Percentiles rank a stretch among this genome's conserved stretches.
These are phyloP conservation scores for Trachelus tabidus DNA, from an alignment of 2,888 invertebrate species.

Conservation along the genomic window DNA sequence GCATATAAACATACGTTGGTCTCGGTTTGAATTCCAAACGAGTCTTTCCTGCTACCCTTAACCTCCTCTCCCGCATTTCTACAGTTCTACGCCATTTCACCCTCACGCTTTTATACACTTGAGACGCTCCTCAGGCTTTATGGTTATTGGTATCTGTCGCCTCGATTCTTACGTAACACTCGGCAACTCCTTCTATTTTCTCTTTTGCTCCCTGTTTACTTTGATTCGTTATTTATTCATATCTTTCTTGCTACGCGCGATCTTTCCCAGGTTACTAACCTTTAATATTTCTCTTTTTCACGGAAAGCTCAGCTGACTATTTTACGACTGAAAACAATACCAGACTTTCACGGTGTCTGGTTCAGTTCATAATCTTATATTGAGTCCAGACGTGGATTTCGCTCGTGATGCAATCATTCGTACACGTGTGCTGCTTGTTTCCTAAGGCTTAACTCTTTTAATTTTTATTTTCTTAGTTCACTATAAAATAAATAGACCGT, in stretches of 20 bases:
- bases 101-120: background rate
- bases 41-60: background rate
- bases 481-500: background rate
- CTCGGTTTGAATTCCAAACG: background rate
- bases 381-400: background rate
- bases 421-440: background rate
- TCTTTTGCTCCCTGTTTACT: background rate
- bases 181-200: background rate
- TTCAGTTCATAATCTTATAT: background rate
- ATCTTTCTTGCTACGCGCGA: background rate
- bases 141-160: background rate
- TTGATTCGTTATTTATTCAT: background rate
- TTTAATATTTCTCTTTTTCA: background rate
- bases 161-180: background rate
- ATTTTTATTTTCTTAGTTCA: background rate
- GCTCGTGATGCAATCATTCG: too few species aligned
- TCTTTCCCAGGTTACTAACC: background rate
- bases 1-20: background rate
- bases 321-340: background rate
- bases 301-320: background rate
- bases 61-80: background rate
- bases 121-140: background rate
- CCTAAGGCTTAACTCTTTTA: background rate
- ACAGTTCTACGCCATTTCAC: background rate
- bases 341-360: background rate